Evolutionary conservation across 2,888 invertebrate genomes (phyloP), one percentile per base, ranked within the genome.

Genomic region (Lasioglossum figueresi): DNA sequence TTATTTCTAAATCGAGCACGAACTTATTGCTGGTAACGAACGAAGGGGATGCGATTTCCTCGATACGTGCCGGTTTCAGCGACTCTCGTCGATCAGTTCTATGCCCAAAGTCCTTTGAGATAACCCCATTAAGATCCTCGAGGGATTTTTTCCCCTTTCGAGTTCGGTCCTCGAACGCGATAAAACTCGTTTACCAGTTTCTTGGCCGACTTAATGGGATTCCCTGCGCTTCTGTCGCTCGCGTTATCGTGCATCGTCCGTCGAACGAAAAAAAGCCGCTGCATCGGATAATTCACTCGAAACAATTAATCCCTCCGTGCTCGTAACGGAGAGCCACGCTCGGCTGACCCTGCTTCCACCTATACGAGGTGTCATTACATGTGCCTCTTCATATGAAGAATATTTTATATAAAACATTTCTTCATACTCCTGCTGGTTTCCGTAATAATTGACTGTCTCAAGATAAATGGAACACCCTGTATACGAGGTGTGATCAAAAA

Each of bases 161-260:
- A 66, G 66, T 37, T 66, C 68, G 37, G 12, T 68, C 37, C 37
- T 19, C 68, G 37, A 37, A 23, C 23, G 10, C 68, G 37, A 66
- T 34, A 66, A 40, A 68, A 68, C 68, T 37, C 34, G 68, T 37
- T 37, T 40, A 40, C 23, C 23, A 10, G 68, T 68, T 37, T 68
- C 37, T 31, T 59, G 77, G 40, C 70, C 34, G 84, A 66, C 68
- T 66, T 66, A 66, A 66, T 66, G 34, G 66, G 66, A 34, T 66
- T 66, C 34, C 34, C 66, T 14, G 66, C 10, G 31, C 19, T 66
- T 8, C 66, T 34, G 66, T 34, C 66, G 34, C 31, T 23, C 34
- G 34, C 8, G 66, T 66, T 34, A 34, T 34, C 66, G 31, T 66
- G 66, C 34, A 23, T 66, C 66, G 66, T 34, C 6, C 34, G 10